A percentile compares a stretch with the other conserved stretches of the same genome.
These are phyloP conservation scores for Aleiodes sp. DNA, from an alignment of 1,140 invertebrate species.

Conservation along the genomic window DNA sequence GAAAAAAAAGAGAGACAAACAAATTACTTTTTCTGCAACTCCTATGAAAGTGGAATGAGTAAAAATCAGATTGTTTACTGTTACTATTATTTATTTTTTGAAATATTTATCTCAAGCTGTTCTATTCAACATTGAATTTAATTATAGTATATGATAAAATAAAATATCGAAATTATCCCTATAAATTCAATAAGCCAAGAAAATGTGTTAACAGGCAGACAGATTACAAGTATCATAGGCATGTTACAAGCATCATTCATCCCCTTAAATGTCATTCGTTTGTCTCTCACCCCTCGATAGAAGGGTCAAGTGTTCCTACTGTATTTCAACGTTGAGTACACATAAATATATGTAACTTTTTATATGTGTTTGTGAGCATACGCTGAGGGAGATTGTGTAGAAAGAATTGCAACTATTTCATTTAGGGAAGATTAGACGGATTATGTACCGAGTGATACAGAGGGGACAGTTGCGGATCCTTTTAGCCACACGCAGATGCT, in stretches of 20 bases:
- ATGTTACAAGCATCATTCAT: conserved; percentile 29
- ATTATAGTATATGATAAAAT: too few relatives aligned
- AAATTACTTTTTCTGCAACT: too few relatives aligned
- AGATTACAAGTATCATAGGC: conserved; percentile 27
- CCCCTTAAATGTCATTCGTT: conserved; percentile 34
- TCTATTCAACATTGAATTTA: too few relatives aligned
- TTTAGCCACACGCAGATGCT: conserved; percentile 13
- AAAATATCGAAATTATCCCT: too few relatives aligned
- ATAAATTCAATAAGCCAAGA: background rate
- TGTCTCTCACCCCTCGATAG: background rate
- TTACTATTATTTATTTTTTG: too few relatives aligned
- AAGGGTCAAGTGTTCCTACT: conserved; percentile 37
- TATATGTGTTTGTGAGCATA: background rate
- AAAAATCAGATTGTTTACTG: too few relatives aligned
- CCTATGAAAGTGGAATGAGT: too few relatives aligned
- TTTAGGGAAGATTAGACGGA: conserved; percentile 60
- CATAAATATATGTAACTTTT: background rate
- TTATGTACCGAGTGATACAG: conserved; percentile 38
- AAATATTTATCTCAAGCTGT: too few relatives aligned
- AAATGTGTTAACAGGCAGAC: conserved; percentile 36
- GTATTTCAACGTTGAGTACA: conserved; percentile 31
- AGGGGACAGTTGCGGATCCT: conserved; percentile 31
- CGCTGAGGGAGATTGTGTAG: conserved; percentile 27
- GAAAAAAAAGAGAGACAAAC: too few relatives aligned
- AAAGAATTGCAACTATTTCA: conserved; percentile 61